Conservation (phyloP, 1,140 invertebrate species). For the Drosophila varians region DNA sequence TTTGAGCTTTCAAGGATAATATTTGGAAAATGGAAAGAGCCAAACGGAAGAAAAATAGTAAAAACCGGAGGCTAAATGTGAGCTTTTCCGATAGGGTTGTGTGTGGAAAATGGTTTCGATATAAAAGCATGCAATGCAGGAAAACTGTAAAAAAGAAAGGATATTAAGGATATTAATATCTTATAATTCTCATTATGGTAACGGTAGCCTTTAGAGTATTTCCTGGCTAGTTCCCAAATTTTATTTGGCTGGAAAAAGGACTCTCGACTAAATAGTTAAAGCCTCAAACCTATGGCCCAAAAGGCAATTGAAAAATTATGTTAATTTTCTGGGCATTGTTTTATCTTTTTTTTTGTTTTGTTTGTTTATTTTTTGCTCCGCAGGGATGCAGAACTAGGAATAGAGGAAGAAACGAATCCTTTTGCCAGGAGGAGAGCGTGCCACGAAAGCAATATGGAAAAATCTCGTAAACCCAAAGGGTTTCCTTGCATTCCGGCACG, state of each 20-base stretch:
- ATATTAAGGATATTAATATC: not conserved
- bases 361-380: slow-evolving; percentile 6
- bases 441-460: slow-evolving; percentile 66
- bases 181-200: too few species aligned
- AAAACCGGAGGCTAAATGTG: not conserved
- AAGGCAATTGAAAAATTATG: slow-evolving; percentile 77
- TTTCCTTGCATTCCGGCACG: slow-evolving; percentile 72
- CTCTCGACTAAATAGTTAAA: not conserved
- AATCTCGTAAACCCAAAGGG: slow-evolving; percentile 73
- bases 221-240: too few species aligned
- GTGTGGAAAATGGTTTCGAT: not conserved
- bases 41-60: slow-evolving; percentile 1
- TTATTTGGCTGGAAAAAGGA: not conserved
- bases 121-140: not conserved
- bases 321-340: slow-evolving; percentile 51
- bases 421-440: slow-evolving; percentile 7
- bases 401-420: not conserved
- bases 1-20: slow-evolving; percentile 71
- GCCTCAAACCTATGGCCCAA: slow-evolving; percentile 4
- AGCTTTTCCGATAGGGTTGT: slow-evolving; percentile 3
- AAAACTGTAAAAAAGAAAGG: not conserved
- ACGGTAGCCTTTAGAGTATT: too few species aligned
- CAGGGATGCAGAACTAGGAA: slow-evolving; percentile 2
- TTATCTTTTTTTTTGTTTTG: slow-evolving; percentile 16
- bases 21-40: slow-evolving; percentile 51